A percentile compares a stretch with the other conserved stretches of the same genome.
Evolutionary conservation across 1,140 invertebrate genomes (phyloP).

Genomic region (Coelopa frigida): DNA sequence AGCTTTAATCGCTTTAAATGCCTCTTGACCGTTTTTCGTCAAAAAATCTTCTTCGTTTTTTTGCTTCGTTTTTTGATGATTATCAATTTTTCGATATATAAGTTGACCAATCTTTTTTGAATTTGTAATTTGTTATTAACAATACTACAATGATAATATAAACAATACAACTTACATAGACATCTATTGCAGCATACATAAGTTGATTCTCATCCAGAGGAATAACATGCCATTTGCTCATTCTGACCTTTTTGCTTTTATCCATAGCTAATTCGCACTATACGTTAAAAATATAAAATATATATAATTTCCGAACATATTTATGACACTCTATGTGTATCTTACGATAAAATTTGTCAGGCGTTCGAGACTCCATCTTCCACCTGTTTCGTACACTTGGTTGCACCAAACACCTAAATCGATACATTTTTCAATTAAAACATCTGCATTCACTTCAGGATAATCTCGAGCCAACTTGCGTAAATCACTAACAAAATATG

Average conservation of each 20-base stretch:
- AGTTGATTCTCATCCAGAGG: constrained; percentile 52
- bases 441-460: constrained; percentile 50
- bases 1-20: constrained; percentile 35
- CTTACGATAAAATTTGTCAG: constrained; percentile 52
- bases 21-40: constrained; percentile 34
- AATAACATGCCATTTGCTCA: constrained; percentile 55
- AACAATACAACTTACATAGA: constrained; percentile 49
- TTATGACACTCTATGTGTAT: constrained; percentile 4
- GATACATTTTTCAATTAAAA: constrained; percentile 52
- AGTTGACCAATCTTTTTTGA: constrained; percentile 35
- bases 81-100: constrained; percentile 33
- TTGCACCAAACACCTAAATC: constrained; percentile 55
- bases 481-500: constrained; percentile 49
- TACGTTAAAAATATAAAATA: constrained; percentile 41
- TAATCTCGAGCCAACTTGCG: constrained; percentile 58
- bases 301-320: background rate
- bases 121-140: background rate
- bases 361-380: constrained; percentile 56
- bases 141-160: too few species aligned
- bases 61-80: constrained; percentile 25
- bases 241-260: constrained; percentile 53
- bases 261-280: constrained; percentile 45
- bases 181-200: constrained; percentile 60
- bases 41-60: constrained; percentile 31
- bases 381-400: constrained; percentile 46